Base-by-base conservation (phyloP, 2,113 vertebrate genomes). In the Hemibagrus wyckioides region DNA sequence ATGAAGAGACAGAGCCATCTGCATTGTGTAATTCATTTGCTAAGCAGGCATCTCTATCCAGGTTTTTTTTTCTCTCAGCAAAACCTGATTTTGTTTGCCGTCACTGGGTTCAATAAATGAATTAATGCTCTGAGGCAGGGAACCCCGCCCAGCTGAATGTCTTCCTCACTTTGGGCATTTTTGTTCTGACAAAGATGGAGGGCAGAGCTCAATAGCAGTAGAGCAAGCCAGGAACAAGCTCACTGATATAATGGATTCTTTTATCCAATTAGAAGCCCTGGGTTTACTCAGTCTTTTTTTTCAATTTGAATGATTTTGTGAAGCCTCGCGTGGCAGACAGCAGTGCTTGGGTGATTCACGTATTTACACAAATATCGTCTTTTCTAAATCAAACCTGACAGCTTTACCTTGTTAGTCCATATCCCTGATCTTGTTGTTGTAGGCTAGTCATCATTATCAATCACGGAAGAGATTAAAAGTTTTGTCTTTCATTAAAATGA, bases 11-110 rank as follows among this genome's bases (percentile, higher is more conserved):
- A 87, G 81, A 83, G 82, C 88, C 85, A 90, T 91, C 87, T 93
- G 90, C 84, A 94, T 91, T 90, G 82, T 86, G 89, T 91, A 91
- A 90, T 91, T 91, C 75, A 87, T 90, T 83, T 91, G 85, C 88
- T 84, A 82, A 92, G 86, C 87, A 85, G 80, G 83, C 41, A 39
- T 39, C 80, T 56, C 85, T 80, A 89, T 89, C 33, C 81, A 87
- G 84, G 69, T 84, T 30, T 57, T 33, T 87, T 82, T 39, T 63
- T 36, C 86, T 77, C 80, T 61, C 57, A 41, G 19, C 56, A 30
- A 86, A 67, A 63, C 44, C 52, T 86, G 82, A 91, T 2, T 6
- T 87, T 90, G 71, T 90, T 59, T 57, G 30, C 61, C 67, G 84
- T 77, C 52, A 71, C 36, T 57, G 69, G 71, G 48, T 50, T 82